Base-by-base conservation (phyloP, 2,888 invertebrate genomes). In the Hofmannophila pseudospretella region DNA sequence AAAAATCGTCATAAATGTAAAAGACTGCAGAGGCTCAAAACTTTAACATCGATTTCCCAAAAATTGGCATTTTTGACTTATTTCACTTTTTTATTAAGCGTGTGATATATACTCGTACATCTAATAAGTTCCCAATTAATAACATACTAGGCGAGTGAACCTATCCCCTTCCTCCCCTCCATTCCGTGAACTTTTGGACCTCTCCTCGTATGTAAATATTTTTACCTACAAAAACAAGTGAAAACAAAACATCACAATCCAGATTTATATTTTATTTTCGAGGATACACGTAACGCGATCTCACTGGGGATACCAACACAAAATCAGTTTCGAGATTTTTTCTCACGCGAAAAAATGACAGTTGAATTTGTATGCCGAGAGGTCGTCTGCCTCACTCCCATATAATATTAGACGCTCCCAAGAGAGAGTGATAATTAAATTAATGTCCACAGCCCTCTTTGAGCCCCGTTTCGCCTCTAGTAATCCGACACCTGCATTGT, bases 341-440 rank as follows among this genome's bases (percentile, higher is more conserved):
- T 86, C 85, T 82, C 85, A 82, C 84, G 82, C 78, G 80, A 79
- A 81, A 85, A 84, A 82, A 76, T 81, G 79, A 78, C 81, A 73
- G 69, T 69, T 66, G 71, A 78, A 75, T 81, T 80, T 69, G 74
- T 80, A 72, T 72, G 72, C 71, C 47, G 65, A 56, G 55, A 62
- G 61, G 67, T 62, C 47, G 55, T 49, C 51, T 66, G 67, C 58
- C 63, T 77, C 72, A 54, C 78, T 76, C 81, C 77, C 62, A 73
- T 73, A 76, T 72, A 77, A 77, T 79, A 82, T 82, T 78, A 81
- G 82, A 66, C 63, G 58, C 62, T 78, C 82, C 75, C 82, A 56
- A 52, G 81, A 73, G 85, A 75, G 75, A 61, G 57, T 56, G 63
- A 60, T 84, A 86, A 86, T 85, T 85, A 81, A 84, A 85, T 86